Percentiles rank a stretch among this genome's conserved stretches.
Conservation (phyloP, 2,888 invertebrate genomes). For the Pheosia tremula region DNA sequence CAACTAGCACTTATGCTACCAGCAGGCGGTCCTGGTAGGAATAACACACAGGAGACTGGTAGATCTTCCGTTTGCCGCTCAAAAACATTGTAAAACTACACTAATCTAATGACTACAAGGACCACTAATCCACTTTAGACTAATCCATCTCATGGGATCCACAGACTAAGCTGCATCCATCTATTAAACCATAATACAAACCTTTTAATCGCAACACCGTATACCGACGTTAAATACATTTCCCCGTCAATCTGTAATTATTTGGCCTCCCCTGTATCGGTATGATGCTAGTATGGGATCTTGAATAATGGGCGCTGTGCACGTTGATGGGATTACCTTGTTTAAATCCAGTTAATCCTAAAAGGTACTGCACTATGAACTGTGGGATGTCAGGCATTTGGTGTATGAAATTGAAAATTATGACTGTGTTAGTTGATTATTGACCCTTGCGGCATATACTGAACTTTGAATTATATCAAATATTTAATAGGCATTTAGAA, state of each 20-base stretch:
- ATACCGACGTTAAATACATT: slow-evolving; percentile 1
- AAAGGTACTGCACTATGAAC: slow-evolving; percentile 14
- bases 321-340: slow-evolving; percentile 22
- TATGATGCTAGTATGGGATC: slow-evolving; percentile 27
- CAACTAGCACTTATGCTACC: too few relatives aligned
- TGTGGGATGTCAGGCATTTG: slow-evolving; percentile 23
- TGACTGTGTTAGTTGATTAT: too few relatives aligned
- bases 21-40: too few relatives aligned
- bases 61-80: too few relatives aligned
- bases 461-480: too few relatives aligned
- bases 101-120: background rate
- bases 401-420: background rate
- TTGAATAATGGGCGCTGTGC: slow-evolving; percentile 31
- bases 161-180: background rate
- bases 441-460: too few relatives aligned
- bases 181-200: background rate
- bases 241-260: slow-evolving; percentile 27
- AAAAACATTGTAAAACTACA: background rate
- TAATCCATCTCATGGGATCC: background rate
- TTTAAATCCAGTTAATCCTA: slow-evolving; percentile 37
- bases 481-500: too few relatives aligned
- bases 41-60: too few relatives aligned
- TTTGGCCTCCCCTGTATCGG: slow-evolving; percentile 26
- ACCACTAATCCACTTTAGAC: background rate
- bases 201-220: slow-evolving; percentile 2